A percentile compares a stretch with the other conserved stretches of the same genome.
phyloP scores from a whole-genome alignment of 2,113 vertebrate genomes.

The Nymphicus hollandicus region DNA sequence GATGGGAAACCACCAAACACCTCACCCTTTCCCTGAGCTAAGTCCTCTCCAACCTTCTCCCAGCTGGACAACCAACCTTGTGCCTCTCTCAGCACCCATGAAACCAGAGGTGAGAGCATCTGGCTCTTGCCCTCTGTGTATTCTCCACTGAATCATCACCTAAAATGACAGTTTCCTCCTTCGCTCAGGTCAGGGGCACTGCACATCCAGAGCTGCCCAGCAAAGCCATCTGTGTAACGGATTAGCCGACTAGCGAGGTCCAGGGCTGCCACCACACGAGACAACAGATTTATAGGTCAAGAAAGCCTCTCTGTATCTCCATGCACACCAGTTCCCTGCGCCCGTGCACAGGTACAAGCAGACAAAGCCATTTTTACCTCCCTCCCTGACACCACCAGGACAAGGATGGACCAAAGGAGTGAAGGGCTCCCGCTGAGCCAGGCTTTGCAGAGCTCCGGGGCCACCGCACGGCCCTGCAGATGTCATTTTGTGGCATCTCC shows the following conservation, averaged over 20 bases:
- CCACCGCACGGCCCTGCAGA: background rate
- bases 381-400: background rate
- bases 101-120: too few species aligned
- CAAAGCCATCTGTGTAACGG: background rate
- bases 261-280: background rate
- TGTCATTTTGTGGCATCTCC: constrained; percentile 17
- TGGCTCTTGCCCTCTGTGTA: accelerated
- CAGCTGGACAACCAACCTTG: accelerated
- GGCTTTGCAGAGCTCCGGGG: background rate
- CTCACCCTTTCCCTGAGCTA: background rate
- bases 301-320: background rate
- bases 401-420: background rate
- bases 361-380: constrained; percentile 3
- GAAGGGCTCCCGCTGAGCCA: background rate
- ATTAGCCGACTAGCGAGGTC: background rate
- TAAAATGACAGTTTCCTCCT: background rate
- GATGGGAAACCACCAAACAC: background rate
- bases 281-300: background rate
- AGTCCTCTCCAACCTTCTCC: background rate
- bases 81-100: background rate
- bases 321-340: background rate
- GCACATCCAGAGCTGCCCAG: background rate
- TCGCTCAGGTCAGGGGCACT: background rate
- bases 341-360: background rate
- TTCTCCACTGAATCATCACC: background rate